Evolutionary conservation across 2,113 vertebrate species (phyloP).

Genomic region (Carassius carassius): DNA sequence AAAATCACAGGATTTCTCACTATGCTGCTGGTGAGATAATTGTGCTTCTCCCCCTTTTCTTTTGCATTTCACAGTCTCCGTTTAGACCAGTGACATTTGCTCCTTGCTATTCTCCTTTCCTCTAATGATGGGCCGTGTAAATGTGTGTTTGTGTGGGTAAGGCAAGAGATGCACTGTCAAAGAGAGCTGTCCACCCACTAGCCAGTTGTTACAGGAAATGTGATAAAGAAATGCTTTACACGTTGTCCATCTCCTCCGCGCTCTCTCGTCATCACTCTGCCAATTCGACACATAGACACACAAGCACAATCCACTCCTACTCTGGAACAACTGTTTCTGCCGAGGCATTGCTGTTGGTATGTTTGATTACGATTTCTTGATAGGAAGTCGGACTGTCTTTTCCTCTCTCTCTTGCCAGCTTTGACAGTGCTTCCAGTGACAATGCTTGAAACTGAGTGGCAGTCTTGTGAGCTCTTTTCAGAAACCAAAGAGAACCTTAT

Average conservation of each 20-base stretch:
- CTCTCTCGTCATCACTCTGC: neutral
- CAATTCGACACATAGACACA: constrained; percentile 35
- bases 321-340: constrained; percentile 33
- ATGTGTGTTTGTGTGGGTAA: constrained; percentile 50
- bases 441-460: constrained; percentile 9
- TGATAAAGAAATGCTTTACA: constrained; percentile 57
- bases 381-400: constrained; percentile 2
- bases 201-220: constrained; percentile 59
- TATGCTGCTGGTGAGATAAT: constrained; percentile 47
- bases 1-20: constrained; percentile 34
- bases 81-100: constrained; percentile 47
- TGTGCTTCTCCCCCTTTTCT: constrained; percentile 53
- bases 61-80: constrained; percentile 57
- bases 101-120: constrained; percentile 35
- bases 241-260: constrained; percentile 6
- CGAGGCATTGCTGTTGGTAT: constrained; percentile 26
- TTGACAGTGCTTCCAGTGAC: constrained; percentile 25
- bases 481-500: constrained; percentile 43
- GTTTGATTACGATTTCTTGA: neutral
- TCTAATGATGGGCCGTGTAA: constrained; percentile 48
- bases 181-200: constrained; percentile 55
- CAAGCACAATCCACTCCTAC: constrained; percentile 42
- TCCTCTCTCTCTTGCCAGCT: constrained; percentile 12
- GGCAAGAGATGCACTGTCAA: constrained; percentile 53
- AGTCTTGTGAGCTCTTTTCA: constrained; percentile 33